A percentile compares a stretch with the other conserved stretches of the same genome.
Evolutionary conservation across 2,888 invertebrate genomes (phyloP).

Genomic region (Syrphus vitripennis): DNA sequence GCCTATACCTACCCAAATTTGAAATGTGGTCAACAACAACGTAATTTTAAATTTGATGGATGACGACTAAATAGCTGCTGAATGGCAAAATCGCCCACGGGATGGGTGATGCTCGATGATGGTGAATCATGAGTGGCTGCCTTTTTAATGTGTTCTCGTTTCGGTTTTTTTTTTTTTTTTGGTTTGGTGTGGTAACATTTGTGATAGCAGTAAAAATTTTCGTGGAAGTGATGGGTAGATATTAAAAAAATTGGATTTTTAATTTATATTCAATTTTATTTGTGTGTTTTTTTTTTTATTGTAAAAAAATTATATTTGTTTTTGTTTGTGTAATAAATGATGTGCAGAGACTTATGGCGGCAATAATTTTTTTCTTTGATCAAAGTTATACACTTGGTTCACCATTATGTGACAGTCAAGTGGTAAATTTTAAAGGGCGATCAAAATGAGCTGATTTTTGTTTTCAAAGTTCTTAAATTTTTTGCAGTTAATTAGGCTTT

Average conservation of each 20-base stretch:
- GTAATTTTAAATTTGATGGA: constrained; percentile 38
- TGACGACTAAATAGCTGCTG: constrained; percentile 23
- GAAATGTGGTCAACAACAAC: constrained; percentile 58
- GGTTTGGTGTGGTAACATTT: constrained; percentile 33
- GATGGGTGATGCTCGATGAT: not conserved
- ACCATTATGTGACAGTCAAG: not conserved
- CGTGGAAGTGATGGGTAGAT: not conserved
- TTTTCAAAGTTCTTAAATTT: not conserved
- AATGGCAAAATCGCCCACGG: not conserved
- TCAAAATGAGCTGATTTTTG: not conserved
- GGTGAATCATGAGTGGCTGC: constrained; percentile 26
- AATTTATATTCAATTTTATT: constrained; percentile 48
- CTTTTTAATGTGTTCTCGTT: constrained; percentile 48
- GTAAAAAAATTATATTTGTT: not conserved
- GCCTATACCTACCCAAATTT: constrained; percentile 31
- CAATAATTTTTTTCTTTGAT: constrained; percentile 2
- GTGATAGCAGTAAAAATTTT: constrained; percentile 23
- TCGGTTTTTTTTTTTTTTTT: no score
- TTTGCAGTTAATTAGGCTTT: no score
- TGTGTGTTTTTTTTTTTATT: not conserved
- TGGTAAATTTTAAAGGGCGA: not conserved
- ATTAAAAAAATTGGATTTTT: constrained; percentile 41
- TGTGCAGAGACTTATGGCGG: not conserved
- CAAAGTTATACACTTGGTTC: not conserved
- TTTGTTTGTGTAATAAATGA: not conserved